Percentiles rank a stretch among this genome's conserved stretches.
phyloP scores from a whole-genome alignment of 2,888 invertebrate species.

The Eupithecia insigniata region DNA sequence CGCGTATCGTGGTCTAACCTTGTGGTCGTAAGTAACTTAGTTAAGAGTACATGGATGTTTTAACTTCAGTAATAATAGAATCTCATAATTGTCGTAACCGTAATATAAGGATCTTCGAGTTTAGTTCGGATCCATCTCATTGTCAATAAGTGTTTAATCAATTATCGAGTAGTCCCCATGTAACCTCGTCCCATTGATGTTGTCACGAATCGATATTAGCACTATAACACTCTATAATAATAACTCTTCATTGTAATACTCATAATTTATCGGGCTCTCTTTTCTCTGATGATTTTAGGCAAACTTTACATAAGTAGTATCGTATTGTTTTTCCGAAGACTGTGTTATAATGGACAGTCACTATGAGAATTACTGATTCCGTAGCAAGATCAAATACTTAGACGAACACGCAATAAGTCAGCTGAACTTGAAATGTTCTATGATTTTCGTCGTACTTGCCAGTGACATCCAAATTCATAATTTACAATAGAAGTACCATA shows the following conservation, averaged over 20 bases:
- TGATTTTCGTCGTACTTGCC: neutral
- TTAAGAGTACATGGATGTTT: constrained; percentile 60
- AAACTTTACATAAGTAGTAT: neutral
- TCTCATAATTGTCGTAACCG: constrained; percentile 52
- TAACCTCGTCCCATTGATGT: constrained; percentile 26
- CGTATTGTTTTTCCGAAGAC: neutral
- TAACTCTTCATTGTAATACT: constrained; percentile 13
- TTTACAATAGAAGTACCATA: neutral
- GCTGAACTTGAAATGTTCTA: neutral
- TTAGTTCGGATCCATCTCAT: constrained; percentile 26
- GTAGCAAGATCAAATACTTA: neutral
- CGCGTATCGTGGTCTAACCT: constrained; percentile 56
- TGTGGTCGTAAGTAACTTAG: constrained; percentile 54
- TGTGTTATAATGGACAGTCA: neutral
- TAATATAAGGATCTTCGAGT: constrained; percentile 43
- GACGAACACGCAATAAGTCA: too few relatives aligned
- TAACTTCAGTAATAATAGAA: constrained; percentile 49
- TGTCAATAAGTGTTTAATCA: constrained; percentile 26
- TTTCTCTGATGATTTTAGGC: neutral
- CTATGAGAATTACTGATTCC: neutral
- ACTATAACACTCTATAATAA: constrained; percentile 8
- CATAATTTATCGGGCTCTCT: neutral
- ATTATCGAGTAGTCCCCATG: constrained; percentile 30
- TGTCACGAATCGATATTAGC: constrained; percentile 19
- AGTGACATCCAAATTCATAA: neutral